A percentile compares a stretch with the other conserved stretches of the same genome.
These are phyloP conservation scores for Porites lobata DNA, from an alignment of 92 coral and sea anemone species.

Conservation along the genomic window DNA sequence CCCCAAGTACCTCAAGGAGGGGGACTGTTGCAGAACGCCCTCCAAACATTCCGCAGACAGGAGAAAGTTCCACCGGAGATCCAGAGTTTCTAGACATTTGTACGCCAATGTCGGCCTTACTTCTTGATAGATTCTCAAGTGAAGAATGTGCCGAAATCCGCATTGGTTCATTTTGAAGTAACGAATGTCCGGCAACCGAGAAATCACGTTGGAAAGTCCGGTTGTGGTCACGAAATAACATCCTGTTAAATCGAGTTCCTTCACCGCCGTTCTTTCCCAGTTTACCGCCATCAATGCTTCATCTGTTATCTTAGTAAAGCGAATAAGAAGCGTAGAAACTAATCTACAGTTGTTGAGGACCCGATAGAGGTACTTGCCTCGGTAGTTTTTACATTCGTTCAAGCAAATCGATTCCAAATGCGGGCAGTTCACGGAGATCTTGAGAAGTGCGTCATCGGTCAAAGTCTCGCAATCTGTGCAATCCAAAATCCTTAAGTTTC, in stretches of 20 bases:
- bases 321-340: slow-evolving; percentile 91
- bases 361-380: slow-evolving; percentile 83
- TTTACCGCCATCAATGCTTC: slow-evolving; percentile 90
- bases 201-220: slow-evolving; percentile 89
- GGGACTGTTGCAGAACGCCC: slow-evolving; percentile 94
- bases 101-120: slow-evolving; percentile 86
- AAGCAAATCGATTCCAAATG: slow-evolving; percentile 96
- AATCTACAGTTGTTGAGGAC: slow-evolving; percentile 85
- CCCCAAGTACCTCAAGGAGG: slow-evolving; percentile 95
- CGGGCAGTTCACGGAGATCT: slow-evolving; percentile 92
- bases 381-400: slow-evolving; percentile 97
- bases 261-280: slow-evolving; percentile 89
- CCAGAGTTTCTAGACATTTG: slow-evolving; percentile 89
- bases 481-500: slow-evolving; percentile 89
- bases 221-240: slow-evolving; percentile 98
- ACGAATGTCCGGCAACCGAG: slow-evolving; percentile 89
- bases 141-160: slow-evolving; percentile 96
- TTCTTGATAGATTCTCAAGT: slow-evolving; percentile 96
- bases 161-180: slow-evolving; percentile 99
- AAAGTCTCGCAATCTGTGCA: slow-evolving; percentile 94
- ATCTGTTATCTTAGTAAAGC: slow-evolving; percentile 95
- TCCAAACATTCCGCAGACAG: slow-evolving; percentile 98
- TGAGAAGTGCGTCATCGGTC: slow-evolving; percentile 92
- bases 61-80: slow-evolving; percentile 97
- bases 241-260: slow-evolving; percentile 97